Base-by-base conservation (phyloP, 2,888 invertebrate genomes). In the Aspidapion aeneum region DNA sequence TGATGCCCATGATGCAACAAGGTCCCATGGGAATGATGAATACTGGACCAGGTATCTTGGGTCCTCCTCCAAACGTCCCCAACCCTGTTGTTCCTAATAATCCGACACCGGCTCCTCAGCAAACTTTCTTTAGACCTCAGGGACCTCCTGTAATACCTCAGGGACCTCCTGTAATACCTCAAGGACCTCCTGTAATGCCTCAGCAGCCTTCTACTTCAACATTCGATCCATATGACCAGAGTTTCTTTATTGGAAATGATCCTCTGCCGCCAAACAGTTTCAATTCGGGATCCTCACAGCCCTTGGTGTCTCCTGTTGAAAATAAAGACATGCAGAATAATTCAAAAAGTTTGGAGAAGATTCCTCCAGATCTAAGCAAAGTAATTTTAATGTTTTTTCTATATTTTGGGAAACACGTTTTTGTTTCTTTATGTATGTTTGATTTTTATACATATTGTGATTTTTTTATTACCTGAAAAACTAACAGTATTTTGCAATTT, bases 161-260 rank as follows among this genome's bases (percentile, higher is more conserved):
- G 16, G 18, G n/a, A n/a, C 52, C 52, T 17, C 52, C 3, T 9
- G n/a, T 18, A 3, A 18, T 56, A 56, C 16, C 21, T 9, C 52
- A 52, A 52, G 18, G n/a, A n/a, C 52, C 52, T 17, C 52, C 3
- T 9, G n/a, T 18, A 3, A 18, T 56, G 17, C 55, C 52, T 48
- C 55, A 59, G 63, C 70, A 68, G 58, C 22, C 66, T 55, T 63
- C 63, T 20, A 22, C 57, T 17, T 56, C 50, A 22, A 63, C 65
- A 35, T 68, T 62, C 58, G 72, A 72, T 50, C 72, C 67, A n/a
- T 77, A 76, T 66, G 78, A 79, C 68, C 74, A 74, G 58, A 74
- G 69, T 61, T 78, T 76, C 66, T 78, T 79, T 66, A 78, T 79
- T 61, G 79, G 73, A 21, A 64, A 48, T 57, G 18, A 21, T 19